Evolutionary conservation across 2,888 invertebrate species (phyloP).

Genomic region (Athripsodes cinereus): DNA sequence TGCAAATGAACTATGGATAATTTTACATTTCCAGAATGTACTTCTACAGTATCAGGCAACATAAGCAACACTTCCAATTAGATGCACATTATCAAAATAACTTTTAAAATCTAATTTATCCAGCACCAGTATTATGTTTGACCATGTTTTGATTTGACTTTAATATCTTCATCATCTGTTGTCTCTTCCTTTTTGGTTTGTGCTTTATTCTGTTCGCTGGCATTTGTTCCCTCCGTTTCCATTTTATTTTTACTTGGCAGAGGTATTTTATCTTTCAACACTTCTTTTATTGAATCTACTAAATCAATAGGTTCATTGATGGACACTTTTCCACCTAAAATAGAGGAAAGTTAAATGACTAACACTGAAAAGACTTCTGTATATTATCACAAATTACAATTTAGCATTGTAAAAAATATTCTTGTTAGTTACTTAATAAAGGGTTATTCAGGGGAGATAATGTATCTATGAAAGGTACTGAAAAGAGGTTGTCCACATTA

Average conservation of each 20-base stretch:
- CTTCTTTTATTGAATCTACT: constrained; percentile 56
- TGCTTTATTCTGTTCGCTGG: neutral
- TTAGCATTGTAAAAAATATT: neutral
- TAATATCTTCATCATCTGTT: constrained; percentile 16
- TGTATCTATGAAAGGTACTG: too few species aligned
- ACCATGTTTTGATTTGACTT: constrained; percentile 20
- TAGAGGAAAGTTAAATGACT: constrained; percentile 3
- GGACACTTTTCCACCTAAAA: constrained; percentile 59
- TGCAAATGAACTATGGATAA: too few species aligned
- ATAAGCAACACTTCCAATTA: too few species aligned
- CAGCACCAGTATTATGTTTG: constrained; percentile 26
- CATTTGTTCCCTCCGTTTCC: neutral
- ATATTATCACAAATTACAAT: neutral
- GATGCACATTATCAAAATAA: too few species aligned
- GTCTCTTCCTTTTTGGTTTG: constrained; percentile 3
- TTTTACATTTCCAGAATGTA: too few species aligned
- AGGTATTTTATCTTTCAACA: constrained; percentile 48
- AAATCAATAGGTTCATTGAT: constrained; percentile 52
- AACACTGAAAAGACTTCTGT: neutral
- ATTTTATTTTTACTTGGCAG: constrained; percentile 31
- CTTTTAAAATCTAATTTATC: too few species aligned
- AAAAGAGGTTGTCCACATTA: too few species aligned
- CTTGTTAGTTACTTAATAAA: too few species aligned
- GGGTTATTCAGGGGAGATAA: too few species aligned
- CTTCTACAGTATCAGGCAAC: too few species aligned